Percentiles rank a stretch among this genome's conserved stretches.
These are phyloP conservation scores for Andrena minutula DNA, from an alignment of 2,888 invertebrate species.

Conservation along the genomic window DNA sequence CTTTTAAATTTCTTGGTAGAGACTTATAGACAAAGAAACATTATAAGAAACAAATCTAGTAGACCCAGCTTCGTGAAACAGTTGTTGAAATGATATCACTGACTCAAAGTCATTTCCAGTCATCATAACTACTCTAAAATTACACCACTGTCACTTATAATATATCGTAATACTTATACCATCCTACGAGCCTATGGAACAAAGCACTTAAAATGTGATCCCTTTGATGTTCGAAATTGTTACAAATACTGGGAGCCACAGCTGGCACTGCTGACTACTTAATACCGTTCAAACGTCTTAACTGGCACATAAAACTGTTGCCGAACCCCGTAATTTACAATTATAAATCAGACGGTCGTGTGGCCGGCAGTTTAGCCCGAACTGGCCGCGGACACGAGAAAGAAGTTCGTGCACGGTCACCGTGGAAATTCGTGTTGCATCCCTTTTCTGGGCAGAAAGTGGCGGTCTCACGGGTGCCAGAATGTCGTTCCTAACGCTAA, in stretches of 20 bases:
- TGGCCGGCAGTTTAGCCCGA: conserved; percentile 14
- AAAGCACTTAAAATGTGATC: neutral
- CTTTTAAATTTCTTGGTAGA: no score
- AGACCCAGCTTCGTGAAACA: no score
- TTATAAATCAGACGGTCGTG: conserved; percentile 45
- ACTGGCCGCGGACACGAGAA: conserved; percentile 19
- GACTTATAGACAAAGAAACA: no score
- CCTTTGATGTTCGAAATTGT: neutral
- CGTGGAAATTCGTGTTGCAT: conserved; percentile 61
- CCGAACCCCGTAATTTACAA: conserved; percentile 35
- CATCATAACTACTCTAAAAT: no score
- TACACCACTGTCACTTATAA: no score
- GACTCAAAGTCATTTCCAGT: no score
- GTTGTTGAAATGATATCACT: no score
- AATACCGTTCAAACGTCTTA: neutral
- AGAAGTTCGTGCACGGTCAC: conserved; percentile 42
- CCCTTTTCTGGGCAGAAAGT: conserved; percentile 63
- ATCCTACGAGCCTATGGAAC: no score
- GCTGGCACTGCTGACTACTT: conserved; percentile 22
- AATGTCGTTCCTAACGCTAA: conserved; percentile 78
- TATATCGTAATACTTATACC: no score
- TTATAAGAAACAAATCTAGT: no score
- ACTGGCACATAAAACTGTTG: conserved; percentile 13
- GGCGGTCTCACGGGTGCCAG: conserved; percentile 74
- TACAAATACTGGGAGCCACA: conserved; percentile 7